A percentile compares a stretch with the other conserved stretches of the same genome.
phyloP scores from a whole-genome alignment of 2,888 invertebrate species.

The Desoria tigrina region DNA sequence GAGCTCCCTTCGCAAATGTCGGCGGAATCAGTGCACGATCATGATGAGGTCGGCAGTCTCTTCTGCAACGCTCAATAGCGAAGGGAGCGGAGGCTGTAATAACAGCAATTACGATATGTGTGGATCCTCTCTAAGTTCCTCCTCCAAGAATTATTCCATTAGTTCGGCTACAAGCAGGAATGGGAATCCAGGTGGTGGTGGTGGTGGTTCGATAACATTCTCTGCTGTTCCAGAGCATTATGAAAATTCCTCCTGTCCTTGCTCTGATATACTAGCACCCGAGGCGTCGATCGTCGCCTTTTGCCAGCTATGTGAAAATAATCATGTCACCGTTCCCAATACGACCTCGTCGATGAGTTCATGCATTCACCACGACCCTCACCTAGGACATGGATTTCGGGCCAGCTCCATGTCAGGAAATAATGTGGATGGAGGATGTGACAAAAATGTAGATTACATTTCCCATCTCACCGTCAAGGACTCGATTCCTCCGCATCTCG shows the following conservation, averaged over 20 bases:
- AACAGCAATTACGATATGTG: background rate
- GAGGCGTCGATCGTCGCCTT: background rate
- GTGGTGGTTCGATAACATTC: background rate
- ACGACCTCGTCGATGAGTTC: background rate
- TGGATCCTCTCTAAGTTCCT: background rate
- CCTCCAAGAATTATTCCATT: no score
- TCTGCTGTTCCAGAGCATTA: background rate
- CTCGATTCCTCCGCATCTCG: background rate
- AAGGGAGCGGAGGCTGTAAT: background rate
- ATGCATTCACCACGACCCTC: background rate
- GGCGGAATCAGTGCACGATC: slow-evolving; percentile 44
- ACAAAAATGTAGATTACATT: slow-evolving; percentile 14
- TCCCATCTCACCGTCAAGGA: background rate
- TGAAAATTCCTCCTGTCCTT: no score
- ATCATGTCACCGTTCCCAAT: background rate
- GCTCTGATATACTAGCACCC: no score
- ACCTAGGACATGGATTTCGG: background rate
- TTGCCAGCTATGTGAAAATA: background rate
- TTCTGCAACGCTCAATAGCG: background rate
- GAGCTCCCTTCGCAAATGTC: slow-evolving; percentile 25
- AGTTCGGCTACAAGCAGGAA: no score
- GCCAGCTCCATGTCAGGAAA: background rate
- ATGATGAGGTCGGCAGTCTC: slow-evolving; percentile 30
- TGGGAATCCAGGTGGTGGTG: no score
- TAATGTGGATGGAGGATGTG: slow-evolving; percentile 6